A percentile compares a stretch with the other conserved stretches of the same genome.
Evolutionary conservation across 2,797 vertebrate species (phyloP).

Genomic region (Bucorvus abyssinicus): DNA sequence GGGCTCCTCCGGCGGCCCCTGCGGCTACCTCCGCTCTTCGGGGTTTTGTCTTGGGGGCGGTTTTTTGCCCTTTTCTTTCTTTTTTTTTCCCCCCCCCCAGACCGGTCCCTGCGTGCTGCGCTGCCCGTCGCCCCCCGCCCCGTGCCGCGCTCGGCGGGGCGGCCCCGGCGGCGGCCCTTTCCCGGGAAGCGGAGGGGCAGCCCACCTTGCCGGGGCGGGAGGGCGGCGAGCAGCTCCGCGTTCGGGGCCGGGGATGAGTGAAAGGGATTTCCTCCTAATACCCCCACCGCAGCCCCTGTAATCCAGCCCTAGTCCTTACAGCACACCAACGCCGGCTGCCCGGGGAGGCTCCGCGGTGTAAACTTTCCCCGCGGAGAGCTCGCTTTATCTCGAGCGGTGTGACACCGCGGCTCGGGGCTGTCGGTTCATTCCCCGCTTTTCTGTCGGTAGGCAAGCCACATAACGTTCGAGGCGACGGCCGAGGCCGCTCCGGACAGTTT

Average conservation of each 20-base stretch:
- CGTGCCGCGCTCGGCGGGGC: neutral
- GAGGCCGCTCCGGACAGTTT: neutral
- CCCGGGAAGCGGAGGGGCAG: neutral
- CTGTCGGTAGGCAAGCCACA: neutral
- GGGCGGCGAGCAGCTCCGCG: neutral
- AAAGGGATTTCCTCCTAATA: constrained; percentile 46
- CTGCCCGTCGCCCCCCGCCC: neutral
- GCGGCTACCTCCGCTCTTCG: fast-evolving
- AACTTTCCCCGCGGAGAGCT: constrained; percentile 42
- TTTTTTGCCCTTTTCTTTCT: too few relatives aligned
- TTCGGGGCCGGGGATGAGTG: neutral
- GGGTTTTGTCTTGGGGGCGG: too few relatives aligned
- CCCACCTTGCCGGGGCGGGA: neutral
- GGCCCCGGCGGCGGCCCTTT: neutral
- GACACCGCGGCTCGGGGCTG: neutral
- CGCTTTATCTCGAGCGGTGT: neutral
- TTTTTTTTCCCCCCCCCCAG: too few relatives aligned
- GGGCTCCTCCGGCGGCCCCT: neutral
- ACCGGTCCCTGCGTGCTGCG: neutral
- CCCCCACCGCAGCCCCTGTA: neutral
- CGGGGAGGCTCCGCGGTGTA: constrained; percentile 4
- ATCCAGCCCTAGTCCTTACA: constrained; percentile 36
- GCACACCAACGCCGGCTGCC: constrained; percentile 22
- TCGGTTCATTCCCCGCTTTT: neutral
- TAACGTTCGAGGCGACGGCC: neutral